A percentile compares a stretch with the other conserved stretches of the same genome.
These are phyloP conservation scores for Megathymus violae DNA, from an alignment of 1,140 invertebrate genomes.

Conservation along the genomic window DNA sequence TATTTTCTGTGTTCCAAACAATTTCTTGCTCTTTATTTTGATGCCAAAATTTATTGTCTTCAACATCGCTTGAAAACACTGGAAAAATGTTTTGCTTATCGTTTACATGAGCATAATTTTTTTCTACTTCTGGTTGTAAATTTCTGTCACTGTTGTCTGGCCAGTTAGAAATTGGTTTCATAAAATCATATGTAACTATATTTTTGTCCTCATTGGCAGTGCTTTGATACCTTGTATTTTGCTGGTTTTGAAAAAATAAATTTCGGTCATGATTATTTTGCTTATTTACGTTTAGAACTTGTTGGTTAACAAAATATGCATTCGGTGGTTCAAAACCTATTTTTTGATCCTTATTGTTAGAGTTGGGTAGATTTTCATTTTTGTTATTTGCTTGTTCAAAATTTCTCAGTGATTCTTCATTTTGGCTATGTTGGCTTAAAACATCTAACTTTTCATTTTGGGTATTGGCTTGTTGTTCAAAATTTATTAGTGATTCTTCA, in stretches of 20 bases:
- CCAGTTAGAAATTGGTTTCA: slow-evolving; percentile 9
- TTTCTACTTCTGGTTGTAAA: not conserved
- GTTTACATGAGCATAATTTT: too few species aligned
- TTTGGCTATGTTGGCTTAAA: too few species aligned
- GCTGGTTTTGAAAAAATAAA: slow-evolving; percentile 2
- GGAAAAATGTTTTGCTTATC: slow-evolving; percentile 18
- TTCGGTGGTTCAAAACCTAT: not conserved
- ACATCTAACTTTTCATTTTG: slow-evolving; percentile 20
- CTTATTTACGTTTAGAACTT: not conserved
- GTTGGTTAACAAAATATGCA: slow-evolving; percentile 17
- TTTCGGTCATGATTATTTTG: not conserved
- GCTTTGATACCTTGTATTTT: slow-evolving; percentile 3
- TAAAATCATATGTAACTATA: slow-evolving; percentile 10
- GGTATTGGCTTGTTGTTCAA: not conserved
- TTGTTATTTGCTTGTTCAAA: too few species aligned
- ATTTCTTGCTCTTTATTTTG: slow-evolving; percentile 9
- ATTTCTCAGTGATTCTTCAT: too few species aligned
- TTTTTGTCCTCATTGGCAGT: slow-evolving; percentile 1
- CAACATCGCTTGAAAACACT: not conserved
- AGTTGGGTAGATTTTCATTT: too few species aligned
- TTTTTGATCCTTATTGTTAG: slow-evolving; percentile 9
- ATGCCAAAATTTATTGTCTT: slow-evolving; percentile 3
- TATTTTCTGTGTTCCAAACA: slow-evolving; percentile 4
- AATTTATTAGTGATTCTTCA: too few species aligned
- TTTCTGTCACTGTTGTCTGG: not conserved